Evolutionary conservation across 1,140 invertebrate genomes (phyloP).

Genomic region (Diachasmimorpha longicaudata): DNA sequence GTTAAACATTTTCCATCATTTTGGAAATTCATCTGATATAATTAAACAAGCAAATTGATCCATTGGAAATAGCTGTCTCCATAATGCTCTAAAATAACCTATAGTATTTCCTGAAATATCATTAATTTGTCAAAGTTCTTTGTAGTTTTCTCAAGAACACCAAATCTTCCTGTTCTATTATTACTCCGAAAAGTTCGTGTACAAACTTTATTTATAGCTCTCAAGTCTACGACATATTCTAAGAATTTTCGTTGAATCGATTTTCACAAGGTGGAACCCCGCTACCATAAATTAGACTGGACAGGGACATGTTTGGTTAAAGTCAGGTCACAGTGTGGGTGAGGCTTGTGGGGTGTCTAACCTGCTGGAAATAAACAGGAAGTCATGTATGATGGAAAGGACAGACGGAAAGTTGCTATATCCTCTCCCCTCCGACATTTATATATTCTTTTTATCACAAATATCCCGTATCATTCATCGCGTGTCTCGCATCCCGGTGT

Average conservation of each 20-base stretch:
- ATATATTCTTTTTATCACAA: not conserved
- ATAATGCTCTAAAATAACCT: too few species aligned
- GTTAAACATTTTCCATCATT: too few species aligned
- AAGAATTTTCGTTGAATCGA: conserved; percentile 4
- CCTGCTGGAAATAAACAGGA: not conserved
- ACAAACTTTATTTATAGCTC: not conserved
- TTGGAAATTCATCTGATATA: too few species aligned
- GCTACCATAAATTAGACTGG: not conserved
- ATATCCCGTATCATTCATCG: not conserved
- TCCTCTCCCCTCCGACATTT: not conserved
- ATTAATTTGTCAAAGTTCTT: too few species aligned
- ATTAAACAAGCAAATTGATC: too few species aligned
- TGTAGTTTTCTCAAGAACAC: too few species aligned
- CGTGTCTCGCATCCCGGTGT: not conserved
- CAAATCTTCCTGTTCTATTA: not conserved
- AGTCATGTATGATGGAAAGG: not conserved
- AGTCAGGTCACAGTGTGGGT: not conserved
- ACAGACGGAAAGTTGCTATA: not conserved
- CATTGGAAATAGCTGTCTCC: too few species aligned
- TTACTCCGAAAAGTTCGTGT: not conserved
- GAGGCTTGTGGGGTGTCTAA: not conserved
- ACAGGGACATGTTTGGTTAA: not conserved
- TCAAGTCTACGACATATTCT: not conserved
- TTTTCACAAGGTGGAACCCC: not conserved
- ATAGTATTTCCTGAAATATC: too few species aligned